phyloP scores from a whole-genome alignment of 2,113 vertebrate species.

The Illadopsis cleaveri region DNA sequence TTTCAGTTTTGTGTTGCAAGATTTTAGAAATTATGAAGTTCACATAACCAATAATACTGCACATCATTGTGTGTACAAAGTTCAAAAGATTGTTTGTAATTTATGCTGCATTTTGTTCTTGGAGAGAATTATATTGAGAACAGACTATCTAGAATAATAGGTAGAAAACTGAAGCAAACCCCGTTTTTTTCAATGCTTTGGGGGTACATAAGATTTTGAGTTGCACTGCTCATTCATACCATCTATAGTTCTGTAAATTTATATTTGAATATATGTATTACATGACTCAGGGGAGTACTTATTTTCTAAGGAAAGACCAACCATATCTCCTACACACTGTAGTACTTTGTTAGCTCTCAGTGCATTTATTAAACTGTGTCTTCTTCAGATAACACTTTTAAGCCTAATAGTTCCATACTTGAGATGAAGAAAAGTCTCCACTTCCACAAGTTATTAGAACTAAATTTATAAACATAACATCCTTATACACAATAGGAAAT shows the following conservation, averaged over 20 bases:
- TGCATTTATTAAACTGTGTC: not conserved
- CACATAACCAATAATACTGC: not conserved
- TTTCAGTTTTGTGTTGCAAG: not conserved
- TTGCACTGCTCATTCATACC: not conserved
- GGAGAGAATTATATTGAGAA: not conserved
- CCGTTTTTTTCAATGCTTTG: not conserved
- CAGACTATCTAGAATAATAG: not conserved
- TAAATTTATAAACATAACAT: not conserved
- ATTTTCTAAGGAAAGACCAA: slow-evolving; percentile 5
- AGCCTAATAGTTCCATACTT: not conserved
- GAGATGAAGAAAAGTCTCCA: not conserved
- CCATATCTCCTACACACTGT: not conserved
- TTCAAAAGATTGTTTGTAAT: not conserved
- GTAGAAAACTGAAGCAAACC: not conserved
- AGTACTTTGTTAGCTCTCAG: not conserved
- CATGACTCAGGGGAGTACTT: not conserved
- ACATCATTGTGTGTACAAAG: not conserved
- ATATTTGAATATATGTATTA: not conserved
- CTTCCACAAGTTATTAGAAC: not conserved
- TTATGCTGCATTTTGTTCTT: not conserved
- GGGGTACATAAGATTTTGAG: not conserved
- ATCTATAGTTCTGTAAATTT: not conserved
- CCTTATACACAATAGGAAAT: not conserved
- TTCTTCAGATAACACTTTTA: not conserved
- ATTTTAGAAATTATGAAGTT: not conserved